Conservation (phyloP, 1,140 invertebrate genomes). For the Eubasilissa regina region DNA sequence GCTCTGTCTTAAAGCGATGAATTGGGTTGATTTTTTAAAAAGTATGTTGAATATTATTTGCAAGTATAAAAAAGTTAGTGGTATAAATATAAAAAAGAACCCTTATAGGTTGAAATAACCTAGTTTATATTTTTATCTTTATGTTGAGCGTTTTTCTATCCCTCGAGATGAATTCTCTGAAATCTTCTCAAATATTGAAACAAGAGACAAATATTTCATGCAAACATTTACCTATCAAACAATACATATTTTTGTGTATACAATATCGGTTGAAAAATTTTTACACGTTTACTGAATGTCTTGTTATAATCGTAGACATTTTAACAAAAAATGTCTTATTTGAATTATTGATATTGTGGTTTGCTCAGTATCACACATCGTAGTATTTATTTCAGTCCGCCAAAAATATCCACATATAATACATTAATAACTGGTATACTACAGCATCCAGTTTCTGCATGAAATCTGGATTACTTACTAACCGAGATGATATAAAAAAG, state of each 20-base stretch:
- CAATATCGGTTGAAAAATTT: constrained; percentile 7
- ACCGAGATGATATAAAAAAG: too few relatives aligned
- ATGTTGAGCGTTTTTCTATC: background rate
- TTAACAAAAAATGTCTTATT: background rate
- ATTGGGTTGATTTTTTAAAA: background rate
- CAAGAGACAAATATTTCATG: constrained; percentile 13
- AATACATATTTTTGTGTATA: background rate
- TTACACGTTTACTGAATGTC: background rate
- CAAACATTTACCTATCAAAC: constrained; percentile 26
- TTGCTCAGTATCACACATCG: background rate
- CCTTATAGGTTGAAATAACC: background rate
- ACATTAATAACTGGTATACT: too few relatives aligned
- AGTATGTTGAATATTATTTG: too few relatives aligned
- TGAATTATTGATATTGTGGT: background rate
- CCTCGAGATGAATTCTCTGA: background rate
- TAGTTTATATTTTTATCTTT: background rate
- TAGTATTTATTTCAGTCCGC: too few relatives aligned
- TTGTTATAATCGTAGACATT: background rate
- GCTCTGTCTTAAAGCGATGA: too few relatives aligned
- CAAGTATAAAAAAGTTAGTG: too few relatives aligned
- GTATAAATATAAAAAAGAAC: too few relatives aligned
- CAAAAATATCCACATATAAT: too few relatives aligned
- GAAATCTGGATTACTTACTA: too few relatives aligned
- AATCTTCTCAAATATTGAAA: constrained; percentile 27
- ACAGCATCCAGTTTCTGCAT: too few relatives aligned